A percentile compares a stretch with the other conserved stretches of the same genome.
Evolutionary conservation across 1,140 invertebrate species (phyloP).

Genomic region (Dufourea novaeangliae): DNA sequence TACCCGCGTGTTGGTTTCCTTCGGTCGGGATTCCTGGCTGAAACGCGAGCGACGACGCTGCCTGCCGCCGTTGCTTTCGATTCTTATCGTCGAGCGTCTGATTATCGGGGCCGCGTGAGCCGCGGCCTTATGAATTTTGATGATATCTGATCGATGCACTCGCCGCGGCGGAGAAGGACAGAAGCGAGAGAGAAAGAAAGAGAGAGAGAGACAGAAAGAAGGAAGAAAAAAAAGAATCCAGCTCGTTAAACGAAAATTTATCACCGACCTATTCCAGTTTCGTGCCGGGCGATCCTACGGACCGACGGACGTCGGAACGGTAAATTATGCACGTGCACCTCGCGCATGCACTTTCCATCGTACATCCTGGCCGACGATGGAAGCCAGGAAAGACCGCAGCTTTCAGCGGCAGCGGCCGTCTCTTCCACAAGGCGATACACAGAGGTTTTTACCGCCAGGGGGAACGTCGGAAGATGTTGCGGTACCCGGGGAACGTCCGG

Average conservation of each 20-base stretch:
- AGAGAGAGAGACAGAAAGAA: too few relatives aligned
- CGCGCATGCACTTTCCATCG: conserved; percentile 53
- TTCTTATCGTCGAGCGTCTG: conserved; percentile 28
- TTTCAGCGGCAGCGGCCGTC: conserved; percentile 45
- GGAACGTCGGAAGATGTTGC: conserved; percentile 38
- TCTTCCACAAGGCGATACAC: conserved; percentile 26
- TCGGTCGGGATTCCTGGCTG: conserved; percentile 31
- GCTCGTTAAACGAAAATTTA: conserved; percentile 58
- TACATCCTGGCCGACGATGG: conserved; percentile 28
- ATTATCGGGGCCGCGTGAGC: conserved; percentile 25
- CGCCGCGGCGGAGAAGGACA: background rate
- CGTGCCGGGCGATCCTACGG: conserved; percentile 50
- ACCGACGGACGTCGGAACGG: conserved; percentile 51
- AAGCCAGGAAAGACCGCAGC: conserved; percentile 26
- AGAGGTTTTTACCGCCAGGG: conserved; percentile 35
- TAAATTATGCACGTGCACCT: conserved; percentile 55
- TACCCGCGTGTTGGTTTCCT: conserved; percentile 35
- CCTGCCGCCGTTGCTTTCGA: background rate
- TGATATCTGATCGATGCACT: conserved; percentile 50
- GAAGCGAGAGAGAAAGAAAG: too few relatives aligned
- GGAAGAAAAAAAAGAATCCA: too few relatives aligned
- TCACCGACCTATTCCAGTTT: conserved; percentile 57
- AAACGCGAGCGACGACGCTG: conserved; percentile 18
- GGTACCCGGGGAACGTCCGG: conserved; percentile 1
- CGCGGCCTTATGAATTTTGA: conserved; percentile 34